A percentile compares a stretch with the other conserved stretches of the same genome.
Conservation (phyloP, 2,797 vertebrate species). For the Lepus oiostolus region DNA sequence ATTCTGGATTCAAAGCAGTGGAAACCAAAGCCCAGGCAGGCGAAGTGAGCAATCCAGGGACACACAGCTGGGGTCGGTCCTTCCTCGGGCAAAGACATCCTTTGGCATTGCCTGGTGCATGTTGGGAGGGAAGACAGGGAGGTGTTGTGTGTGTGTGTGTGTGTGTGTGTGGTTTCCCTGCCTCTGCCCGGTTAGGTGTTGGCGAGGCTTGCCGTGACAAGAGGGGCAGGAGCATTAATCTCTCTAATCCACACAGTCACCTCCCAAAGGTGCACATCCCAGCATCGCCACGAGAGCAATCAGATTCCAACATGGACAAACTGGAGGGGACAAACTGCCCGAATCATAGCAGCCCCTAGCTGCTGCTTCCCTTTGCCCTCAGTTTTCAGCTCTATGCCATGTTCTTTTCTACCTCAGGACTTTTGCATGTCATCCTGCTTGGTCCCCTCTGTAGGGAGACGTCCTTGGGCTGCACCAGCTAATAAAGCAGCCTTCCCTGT, state of each 20-base stretch:
- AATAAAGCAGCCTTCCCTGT: background rate
- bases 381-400: background rate
- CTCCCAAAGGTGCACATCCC: too few species aligned
- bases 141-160: background rate
- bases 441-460: background rate
- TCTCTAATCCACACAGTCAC: too few species aligned
- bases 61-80: background rate
- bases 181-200: background rate
- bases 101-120: background rate
- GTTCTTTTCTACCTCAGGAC: background rate
- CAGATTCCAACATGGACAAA: too few species aligned
- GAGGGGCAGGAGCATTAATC: background rate
- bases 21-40: background rate
- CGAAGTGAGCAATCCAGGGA: accelerated
- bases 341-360: background rate
- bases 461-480: background rate
- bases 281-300: too few species aligned
- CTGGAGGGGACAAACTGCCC: too few species aligned
- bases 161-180: background rate
- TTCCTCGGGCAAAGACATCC: background rate
- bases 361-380: background rate
- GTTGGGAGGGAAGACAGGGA: background rate
- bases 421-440: background rate
- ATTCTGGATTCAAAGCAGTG: background rate
- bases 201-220: background rate